Base-by-base conservation (phyloP, 37 sponge, comb jelly and placozoan genomes). In the Crambe crambe region DNA sequence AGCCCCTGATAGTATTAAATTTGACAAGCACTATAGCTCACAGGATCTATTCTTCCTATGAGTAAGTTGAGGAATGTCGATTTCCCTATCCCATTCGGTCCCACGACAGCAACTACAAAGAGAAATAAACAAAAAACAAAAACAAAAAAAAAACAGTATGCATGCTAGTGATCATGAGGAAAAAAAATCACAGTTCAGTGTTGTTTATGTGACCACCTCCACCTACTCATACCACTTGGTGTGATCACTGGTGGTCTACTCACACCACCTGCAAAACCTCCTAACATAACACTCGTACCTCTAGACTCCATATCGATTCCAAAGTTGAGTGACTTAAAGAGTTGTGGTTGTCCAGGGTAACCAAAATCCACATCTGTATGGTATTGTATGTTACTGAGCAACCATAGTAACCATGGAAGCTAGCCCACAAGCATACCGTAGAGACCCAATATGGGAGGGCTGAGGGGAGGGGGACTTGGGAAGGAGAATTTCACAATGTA, bases 51-150 rank as follows among this genome's bases (percentile, higher is more conserved):
- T 37, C 72, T 85, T 23, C 92, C 94, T 0, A 92, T 58, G 38
- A 98, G 86, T 27, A 98, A 79, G 72, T 95, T 95, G 22, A 98
- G 93, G 30, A 98, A 93, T 31, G 96, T 96, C 41, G 92, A 88
- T 68, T 98, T 98, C 5, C 99, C 99, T 10, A 98, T 86, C 21
- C 99, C 99, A 83, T 98, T 98, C 0, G 99, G 99, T 21, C 99
- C 99, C n/a, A 98, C 99, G 34, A 98, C 79, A 60, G 96, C 99
- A 34, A 98, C 90, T 85, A 67, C 58, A 67, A 37, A 64, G 30
- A 70, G 26, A 77, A 47, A 47, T 12, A 47, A 47, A n/a, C n/a
- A n/a, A n/a, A n/a, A n/a, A n/a, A n/a, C n/a, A n/a, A n/a, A n/a
- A n/a, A n/a, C n/a, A n/a, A n/a, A n/a, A n/a, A n/a, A n/a, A n/a